phyloP scores from a whole-genome alignment of 2,797 vertebrate genomes.

The Propithecus deckenii region DNA sequence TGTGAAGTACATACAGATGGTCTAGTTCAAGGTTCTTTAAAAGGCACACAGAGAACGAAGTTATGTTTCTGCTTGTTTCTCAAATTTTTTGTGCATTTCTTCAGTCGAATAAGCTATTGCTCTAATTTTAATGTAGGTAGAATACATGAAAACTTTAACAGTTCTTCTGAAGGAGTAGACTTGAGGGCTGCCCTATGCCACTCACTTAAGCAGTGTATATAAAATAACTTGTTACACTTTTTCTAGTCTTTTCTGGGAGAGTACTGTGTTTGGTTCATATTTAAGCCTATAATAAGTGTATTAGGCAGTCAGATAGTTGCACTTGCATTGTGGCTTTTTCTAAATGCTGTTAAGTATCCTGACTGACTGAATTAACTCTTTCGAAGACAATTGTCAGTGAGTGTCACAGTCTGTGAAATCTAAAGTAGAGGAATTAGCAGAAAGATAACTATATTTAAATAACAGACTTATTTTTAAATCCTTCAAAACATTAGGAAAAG shows the following conservation, averaged over 20 bases:
- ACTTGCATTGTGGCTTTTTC: background rate
- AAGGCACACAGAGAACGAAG: conserved; percentile 62
- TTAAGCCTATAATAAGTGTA: background rate
- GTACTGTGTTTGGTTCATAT: background rate
- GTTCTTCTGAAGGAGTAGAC: background rate
- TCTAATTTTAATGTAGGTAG: conserved; percentile 22
- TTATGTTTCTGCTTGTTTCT: conserved; percentile 16
- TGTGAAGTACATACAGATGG: conserved; percentile 64
- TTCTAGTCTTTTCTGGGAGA: background rate
- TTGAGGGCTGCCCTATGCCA: background rate
- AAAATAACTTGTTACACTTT: background rate
- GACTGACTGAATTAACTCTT: background rate
- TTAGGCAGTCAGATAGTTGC: background rate
- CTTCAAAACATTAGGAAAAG: background rate
- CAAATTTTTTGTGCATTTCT: background rate
- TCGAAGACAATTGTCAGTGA: background rate
- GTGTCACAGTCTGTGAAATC: conserved; percentile 7
- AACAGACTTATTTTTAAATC: conserved; percentile 32
- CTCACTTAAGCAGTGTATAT: background rate
- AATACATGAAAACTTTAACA: background rate
- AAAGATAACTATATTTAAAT: background rate
- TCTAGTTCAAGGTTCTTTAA: conserved; percentile 79
- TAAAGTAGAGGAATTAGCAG: background rate
- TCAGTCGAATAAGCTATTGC: background rate
- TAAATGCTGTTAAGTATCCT: background rate